Percentiles rank a stretch among this genome's conserved stretches.
Evolutionary conservation across 1,140 invertebrate species (phyloP).

Genomic region (Drosophila oshimai): DNA sequence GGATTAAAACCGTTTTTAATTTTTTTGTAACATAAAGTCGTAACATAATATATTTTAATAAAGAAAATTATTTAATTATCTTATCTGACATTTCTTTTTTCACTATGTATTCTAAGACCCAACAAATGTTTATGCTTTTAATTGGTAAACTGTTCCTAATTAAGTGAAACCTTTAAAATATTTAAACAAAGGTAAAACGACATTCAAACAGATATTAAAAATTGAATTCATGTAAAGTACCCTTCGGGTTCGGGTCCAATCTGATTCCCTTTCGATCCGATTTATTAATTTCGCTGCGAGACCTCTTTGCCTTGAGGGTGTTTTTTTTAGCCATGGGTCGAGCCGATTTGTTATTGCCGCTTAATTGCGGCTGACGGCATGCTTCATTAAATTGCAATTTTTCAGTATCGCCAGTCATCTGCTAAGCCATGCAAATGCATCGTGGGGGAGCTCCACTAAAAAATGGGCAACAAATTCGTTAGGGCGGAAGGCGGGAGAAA

Average conservation of each 20-base stretch:
- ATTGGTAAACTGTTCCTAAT: too few species aligned
- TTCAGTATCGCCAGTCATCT: constrained; percentile 24
- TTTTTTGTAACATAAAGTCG: too few species aligned
- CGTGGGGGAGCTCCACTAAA: constrained; percentile 14
- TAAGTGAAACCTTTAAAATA: too few species aligned
- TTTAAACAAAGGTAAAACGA: too few species aligned
- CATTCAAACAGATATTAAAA: too few species aligned
- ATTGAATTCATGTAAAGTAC: background rate
- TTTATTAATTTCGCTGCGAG: constrained; percentile 24
- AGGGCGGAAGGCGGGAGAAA: background rate
- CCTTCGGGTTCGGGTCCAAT: background rate
- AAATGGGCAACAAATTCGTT: constrained; percentile 39
- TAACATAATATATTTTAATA: too few species aligned
- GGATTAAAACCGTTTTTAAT: too few species aligned
- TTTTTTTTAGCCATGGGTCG: constrained; percentile 15
- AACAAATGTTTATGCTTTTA: too few species aligned
- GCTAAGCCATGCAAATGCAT: constrained; percentile 65
- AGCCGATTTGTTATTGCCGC: constrained; percentile 49
- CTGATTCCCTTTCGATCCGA: background rate
- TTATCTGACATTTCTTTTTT: too few species aligned
- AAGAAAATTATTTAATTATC: too few species aligned
- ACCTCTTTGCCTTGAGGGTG: background rate
- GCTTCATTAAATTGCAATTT: constrained; percentile 78
- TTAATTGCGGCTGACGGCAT: constrained; percentile 65
- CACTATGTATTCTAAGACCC: too few species aligned